Conservation (phyloP, 2,888 invertebrate species). For the Hirtodrosophila histrioides region DNA sequence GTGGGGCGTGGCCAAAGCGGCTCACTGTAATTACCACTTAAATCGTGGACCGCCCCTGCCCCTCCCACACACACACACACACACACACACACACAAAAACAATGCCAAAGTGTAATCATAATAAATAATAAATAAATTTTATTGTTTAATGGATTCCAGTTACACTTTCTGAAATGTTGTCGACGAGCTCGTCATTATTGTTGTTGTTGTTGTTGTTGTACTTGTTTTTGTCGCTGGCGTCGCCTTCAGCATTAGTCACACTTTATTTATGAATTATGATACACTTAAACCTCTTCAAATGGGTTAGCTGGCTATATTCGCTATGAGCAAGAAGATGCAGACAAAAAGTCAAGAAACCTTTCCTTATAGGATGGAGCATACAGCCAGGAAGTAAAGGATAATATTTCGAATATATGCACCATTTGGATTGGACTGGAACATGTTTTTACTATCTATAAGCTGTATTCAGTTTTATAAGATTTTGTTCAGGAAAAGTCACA, state of each 20-base stretch:
- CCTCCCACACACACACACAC: neutral
- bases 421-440: too few relatives aligned
- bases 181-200: conserved; percentile 4
- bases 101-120: conserved; percentile 73
- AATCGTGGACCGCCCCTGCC: conserved; percentile 43
- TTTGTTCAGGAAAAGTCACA: too few relatives aligned
- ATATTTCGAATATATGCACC: too few relatives aligned
- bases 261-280: conserved; percentile 79
- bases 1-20: conserved; percentile 52
- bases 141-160: conserved; percentile 80
- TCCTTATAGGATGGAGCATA: too few relatives aligned
- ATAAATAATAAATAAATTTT: conserved; percentile 81
- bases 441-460: too few relatives aligned
- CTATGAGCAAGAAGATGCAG: conserved; percentile 7
- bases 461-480: too few relatives aligned
- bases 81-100: conserved; percentile 35
- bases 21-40: conserved; percentile 77
- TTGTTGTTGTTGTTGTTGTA: neutral
- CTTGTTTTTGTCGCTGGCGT: conserved; percentile 36
- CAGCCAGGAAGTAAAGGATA: too few relatives aligned
- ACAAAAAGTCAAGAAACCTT: too few relatives aligned
- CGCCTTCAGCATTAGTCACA: conserved; percentile 77
- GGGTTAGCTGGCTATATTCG: conserved; percentile 35
- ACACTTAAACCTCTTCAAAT: conserved; percentile 53
- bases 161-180: conserved; percentile 61